phyloP scores from a whole-genome alignment of 2,113 vertebrate species.

The Eudorcas thomsonii region DNA sequence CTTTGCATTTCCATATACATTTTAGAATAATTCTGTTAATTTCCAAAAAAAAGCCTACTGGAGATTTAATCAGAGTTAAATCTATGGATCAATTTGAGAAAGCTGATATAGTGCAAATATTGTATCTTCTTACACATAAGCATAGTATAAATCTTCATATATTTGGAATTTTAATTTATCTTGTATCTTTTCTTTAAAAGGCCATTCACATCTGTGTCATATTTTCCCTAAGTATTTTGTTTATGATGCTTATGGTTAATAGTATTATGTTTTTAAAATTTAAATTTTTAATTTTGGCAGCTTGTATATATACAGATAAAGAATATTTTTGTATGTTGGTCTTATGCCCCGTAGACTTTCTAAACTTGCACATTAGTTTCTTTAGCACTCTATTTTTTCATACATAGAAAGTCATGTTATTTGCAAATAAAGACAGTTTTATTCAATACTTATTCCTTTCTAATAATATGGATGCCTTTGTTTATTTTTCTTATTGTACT shows the following conservation, averaged over 20 bases:
- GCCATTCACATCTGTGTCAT: background rate
- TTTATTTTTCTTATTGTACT: background rate
- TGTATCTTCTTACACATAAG: background rate
- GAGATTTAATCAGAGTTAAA: background rate
- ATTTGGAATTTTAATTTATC: background rate
- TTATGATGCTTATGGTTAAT: background rate
- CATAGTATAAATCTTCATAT: background rate
- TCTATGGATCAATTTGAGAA: background rate
- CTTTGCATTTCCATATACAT: background rate
- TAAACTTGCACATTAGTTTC: background rate
- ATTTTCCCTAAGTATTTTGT: background rate
- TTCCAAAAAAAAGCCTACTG: background rate
- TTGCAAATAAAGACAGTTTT: background rate
- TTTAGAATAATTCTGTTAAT: background rate
- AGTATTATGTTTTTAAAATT: background rate
- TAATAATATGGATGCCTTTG: background rate
- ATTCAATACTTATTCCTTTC: background rate
- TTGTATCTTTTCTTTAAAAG: background rate
- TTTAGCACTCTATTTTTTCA: background rate
- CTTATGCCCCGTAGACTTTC: background rate
- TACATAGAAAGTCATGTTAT: background rate
- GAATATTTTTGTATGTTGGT: background rate
- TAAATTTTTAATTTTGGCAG: background rate
- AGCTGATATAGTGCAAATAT: background rate
- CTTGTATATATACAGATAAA: background rate